phyloP scores from a whole-genome alignment of 2,888 invertebrate genomes.

The Hyles lineata region DNA sequence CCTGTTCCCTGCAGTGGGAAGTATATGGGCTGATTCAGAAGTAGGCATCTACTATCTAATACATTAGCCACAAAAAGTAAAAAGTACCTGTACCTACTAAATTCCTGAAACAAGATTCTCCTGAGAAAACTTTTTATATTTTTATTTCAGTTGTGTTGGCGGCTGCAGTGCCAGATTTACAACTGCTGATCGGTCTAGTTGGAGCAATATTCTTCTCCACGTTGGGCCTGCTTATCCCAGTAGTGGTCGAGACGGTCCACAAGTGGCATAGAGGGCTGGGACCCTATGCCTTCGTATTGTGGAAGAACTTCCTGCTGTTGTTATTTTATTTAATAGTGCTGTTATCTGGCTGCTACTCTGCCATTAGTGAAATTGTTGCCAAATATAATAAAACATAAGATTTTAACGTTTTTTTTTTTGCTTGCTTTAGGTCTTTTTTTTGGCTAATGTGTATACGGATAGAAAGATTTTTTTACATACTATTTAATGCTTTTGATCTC shows the following conservation, averaged over 20 bases:
- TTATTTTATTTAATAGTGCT: conserved; percentile 66
- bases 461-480: too few species aligned
- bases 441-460: neutral
- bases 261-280: conserved; percentile 88
- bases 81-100: too few species aligned
- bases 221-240: conserved; percentile 90
- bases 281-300: conserved; percentile 85
- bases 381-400: conserved; percentile 40
- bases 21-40: too few species aligned
- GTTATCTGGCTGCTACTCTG: conserved; percentile 68
- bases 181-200: conserved; percentile 94
- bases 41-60: too few species aligned
- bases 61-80: too few species aligned
- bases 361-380: conserved; percentile 59
- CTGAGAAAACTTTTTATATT: too few species aligned
- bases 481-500: too few species aligned
- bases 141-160: conserved; percentile 88
- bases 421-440: neutral
- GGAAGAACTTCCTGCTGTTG: conserved; percentile 85
- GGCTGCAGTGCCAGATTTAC: conserved; percentile 91
- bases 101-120: too few species aligned
- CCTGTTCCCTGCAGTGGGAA: too few species aligned
- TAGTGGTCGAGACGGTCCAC: conserved; percentile 89
- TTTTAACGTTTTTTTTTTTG: neutral
- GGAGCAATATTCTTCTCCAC: conserved; percentile 91